These are phyloP conservation scores for Antennarius striatus DNA, from an alignment of 2,113 vertebrate species.

Conservation along the genomic window DNA sequence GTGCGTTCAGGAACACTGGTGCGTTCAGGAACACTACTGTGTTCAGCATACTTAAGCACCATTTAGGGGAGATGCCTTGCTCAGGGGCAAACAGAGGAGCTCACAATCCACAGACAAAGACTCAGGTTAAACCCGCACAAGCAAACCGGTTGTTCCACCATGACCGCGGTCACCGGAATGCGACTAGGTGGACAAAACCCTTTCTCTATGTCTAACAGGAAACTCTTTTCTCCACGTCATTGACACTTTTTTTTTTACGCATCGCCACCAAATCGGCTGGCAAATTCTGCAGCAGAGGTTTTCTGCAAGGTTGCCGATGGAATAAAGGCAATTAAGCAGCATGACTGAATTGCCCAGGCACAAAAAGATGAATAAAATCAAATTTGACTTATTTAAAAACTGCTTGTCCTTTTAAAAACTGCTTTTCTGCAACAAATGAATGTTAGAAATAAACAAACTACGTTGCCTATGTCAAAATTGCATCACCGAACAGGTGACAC, in stretches of 20 bases:
- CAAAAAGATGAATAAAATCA: no score
- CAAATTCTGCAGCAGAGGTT: slow-evolving; percentile 46
- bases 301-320: slow-evolving; percentile 57
- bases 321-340: slow-evolving; percentile 63
- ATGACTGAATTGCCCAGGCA: slow-evolving; percentile 47
- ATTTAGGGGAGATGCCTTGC: slow-evolving; percentile 62
- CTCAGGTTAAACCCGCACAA: slow-evolving; percentile 60
- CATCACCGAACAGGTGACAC: no score
- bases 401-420: no score
- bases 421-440: no score
- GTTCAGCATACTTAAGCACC: slow-evolving; percentile 39
- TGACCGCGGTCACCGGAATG: slow-evolving; percentile 65
- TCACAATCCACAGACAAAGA: slow-evolving; percentile 66
- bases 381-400: no score
- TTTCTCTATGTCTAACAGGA: slow-evolving; percentile 46
- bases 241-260: slow-evolving; percentile 28
- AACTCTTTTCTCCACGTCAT: slow-evolving; percentile 41
- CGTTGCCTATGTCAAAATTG: no score
- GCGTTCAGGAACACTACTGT: neutral
- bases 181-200: slow-evolving; percentile 68
- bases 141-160: slow-evolving; percentile 60
- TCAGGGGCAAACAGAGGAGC: slow-evolving; percentile 63
- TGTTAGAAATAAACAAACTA: no score
- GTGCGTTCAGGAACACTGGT: slow-evolving; percentile 3
- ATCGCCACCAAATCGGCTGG: slow-evolving; percentile 26